Evolutionary conservation across 2,797 vertebrate species (phyloP).

Genomic region (Acipenser oxyrinchus): DNA sequence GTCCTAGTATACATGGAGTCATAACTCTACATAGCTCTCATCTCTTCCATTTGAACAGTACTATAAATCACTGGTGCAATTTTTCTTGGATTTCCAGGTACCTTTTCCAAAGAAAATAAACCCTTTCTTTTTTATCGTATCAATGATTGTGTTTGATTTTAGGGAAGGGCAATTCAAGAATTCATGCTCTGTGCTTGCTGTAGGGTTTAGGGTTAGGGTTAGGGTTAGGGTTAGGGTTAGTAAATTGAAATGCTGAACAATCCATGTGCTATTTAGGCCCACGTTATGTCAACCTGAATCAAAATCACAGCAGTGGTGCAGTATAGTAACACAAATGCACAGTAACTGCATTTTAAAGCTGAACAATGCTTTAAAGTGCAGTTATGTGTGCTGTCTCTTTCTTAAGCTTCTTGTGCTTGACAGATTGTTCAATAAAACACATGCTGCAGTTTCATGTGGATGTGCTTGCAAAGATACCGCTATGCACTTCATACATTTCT

Average conservation of each 20-base stretch:
- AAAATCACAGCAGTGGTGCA: slow-evolving; percentile 12
- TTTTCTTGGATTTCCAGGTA: background rate
- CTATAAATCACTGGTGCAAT: slow-evolving; percentile 6
- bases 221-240: background rate
- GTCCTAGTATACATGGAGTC: too few relatives aligned
- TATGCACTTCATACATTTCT: slow-evolving; percentile 17
- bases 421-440: slow-evolving; percentile 30
- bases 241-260: slow-evolving; percentile 20
- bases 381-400: slow-evolving; percentile 18
- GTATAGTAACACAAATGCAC: slow-evolving; percentile 11
- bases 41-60: too few relatives aligned
- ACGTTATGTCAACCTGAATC: slow-evolving; percentile 23
- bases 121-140: slow-evolving; percentile 8
- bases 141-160: slow-evolving; percentile 10
- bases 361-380: slow-evolving; percentile 22
- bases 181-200: slow-evolving; percentile 16
- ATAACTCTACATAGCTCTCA: too few relatives aligned
- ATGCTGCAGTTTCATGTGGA: slow-evolving; percentile 18
- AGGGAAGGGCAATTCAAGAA: slow-evolving; percentile 6
- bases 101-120: background rate
- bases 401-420: slow-evolving; percentile 20
- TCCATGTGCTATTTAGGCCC: slow-evolving; percentile 18
- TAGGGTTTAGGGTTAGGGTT: slow-evolving; percentile 2
- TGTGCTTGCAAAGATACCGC: slow-evolving; percentile 17
- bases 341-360: background rate